Evolutionary conservation across 2,113 vertebrate genomes (phyloP).

Genomic region (Hystrix brachyura): DNA sequence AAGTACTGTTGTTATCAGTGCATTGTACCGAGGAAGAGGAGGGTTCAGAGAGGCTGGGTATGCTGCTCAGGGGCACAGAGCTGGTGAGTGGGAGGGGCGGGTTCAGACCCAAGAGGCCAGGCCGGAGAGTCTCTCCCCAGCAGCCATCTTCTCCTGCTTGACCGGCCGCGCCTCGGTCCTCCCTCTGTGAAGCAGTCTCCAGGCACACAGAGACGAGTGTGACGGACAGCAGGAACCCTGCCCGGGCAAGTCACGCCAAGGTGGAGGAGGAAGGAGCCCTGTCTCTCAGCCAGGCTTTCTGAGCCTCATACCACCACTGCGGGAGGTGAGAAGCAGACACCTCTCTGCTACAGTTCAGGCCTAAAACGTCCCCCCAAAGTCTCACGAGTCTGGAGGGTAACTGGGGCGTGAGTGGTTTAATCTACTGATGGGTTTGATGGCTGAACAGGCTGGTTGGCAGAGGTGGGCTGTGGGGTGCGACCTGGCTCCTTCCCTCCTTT

Average conservation of each 20-base stretch:
- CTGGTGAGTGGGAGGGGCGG: no score
- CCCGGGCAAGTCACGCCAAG: not conserved
- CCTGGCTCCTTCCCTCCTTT: not conserved
- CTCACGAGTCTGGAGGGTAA: not conserved
- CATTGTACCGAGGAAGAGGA: not conserved
- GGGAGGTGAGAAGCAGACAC: not conserved
- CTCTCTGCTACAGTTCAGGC: not conserved
- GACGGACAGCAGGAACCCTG: not conserved
- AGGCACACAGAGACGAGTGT: not conserved
- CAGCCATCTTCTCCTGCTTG: not conserved
- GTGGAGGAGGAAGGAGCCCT: not conserved
- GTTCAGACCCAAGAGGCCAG: not conserved
- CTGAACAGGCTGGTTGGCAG: no score
- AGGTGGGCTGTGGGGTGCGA: not conserved
- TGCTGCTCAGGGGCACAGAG: not conserved
- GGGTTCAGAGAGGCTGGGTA: not conserved
- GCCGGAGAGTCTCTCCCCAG: not conserved
- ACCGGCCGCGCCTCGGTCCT: not conserved
- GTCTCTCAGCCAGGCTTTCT: not conserved
- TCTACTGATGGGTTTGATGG: not conserved
- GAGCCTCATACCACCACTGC: rapidly evolving
- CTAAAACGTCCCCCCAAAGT: not conserved
- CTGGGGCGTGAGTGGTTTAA: not conserved
- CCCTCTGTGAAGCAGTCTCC: not conserved
- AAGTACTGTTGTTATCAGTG: not conserved